Evolutionary conservation across 2,888 invertebrate genomes (phyloP), one percentile per base, ranked within the genome.

Genomic region (Galerucella nymphaeae): DNA sequence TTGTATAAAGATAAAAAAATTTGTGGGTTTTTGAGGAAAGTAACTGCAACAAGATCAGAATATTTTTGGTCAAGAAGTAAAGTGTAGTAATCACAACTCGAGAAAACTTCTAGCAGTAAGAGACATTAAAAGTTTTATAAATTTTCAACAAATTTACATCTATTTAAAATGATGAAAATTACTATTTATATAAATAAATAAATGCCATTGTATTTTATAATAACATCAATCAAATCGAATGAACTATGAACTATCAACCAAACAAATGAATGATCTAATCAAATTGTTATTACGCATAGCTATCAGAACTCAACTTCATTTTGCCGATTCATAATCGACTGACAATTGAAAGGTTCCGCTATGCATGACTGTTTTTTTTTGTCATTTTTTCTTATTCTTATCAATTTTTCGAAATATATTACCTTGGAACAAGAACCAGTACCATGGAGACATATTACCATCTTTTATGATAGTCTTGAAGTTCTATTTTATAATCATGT

Each of bases 301-400:
- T 68, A 45, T 68, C 68, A 68, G n/a, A 30, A 58, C 58, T 20
- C 20, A 20, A 68, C 68, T 41, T 48, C 50, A 68, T 68, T 67
- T 61, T 50, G 61, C 57, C 66, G 66, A 66, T 66, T 66, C 66
- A 66, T 66, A 66, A 58, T 45, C 20, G 42, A 66, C 48, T 58
- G 58, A 66, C 66, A 66, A 66, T 67, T 59, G 58, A 67, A 67
- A 45, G 48, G 67, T 59, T 59, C 18, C 30, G 9, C 30, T 9
- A 23, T 57, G 18, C 38, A 10, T 55, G 55, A 30, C 57, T n/a
- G 0, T 2, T 45, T 2, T 5, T 13, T 45, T 14, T 45, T 45
- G 5, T 45, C 3, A 45, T 45, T 14, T 45, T 9, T 9, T 38
- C 30, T 38, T 38, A 38, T 9, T 8, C 9, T 38, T 38, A 8